Percentiles rank a stretch among this genome's conserved stretches.
Conservation (phyloP, 2,888 invertebrate genomes). For the Drosophila stalkeri region DNA sequence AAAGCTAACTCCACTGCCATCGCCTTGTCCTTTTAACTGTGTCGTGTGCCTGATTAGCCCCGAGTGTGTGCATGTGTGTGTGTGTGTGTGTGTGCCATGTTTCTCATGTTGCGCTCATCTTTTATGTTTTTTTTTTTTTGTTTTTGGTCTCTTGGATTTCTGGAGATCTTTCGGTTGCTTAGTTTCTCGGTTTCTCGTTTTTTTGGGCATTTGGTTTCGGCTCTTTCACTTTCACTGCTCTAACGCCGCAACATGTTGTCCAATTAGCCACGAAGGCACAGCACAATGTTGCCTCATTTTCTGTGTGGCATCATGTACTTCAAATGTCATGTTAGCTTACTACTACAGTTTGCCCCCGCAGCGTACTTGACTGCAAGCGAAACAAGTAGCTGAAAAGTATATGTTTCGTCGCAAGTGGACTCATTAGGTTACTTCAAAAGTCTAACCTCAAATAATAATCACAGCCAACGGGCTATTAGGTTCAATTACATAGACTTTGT, state of each 20-base stretch:
- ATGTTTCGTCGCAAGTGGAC: slow-evolving; percentile 47
- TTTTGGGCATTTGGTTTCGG: slow-evolving; percentile 20
- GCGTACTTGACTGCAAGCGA: slow-evolving; percentile 14
- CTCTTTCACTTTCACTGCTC: slow-evolving; percentile 45
- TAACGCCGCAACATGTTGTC: slow-evolving; percentile 55
- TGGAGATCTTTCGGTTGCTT: slow-evolving; percentile 7
- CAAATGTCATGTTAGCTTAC: slow-evolving; percentile 48
- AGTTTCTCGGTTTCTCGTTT: slow-evolving; percentile 2
- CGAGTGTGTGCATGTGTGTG: slow-evolving; percentile 39
- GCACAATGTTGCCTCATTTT: slow-evolving; percentile 24
- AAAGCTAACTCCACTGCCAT: slow-evolving; percentile 18
- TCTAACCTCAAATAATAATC: slow-evolving; percentile 40
- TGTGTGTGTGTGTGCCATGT: slow-evolving; percentile 41
- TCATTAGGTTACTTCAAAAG: slow-evolving; percentile 61
- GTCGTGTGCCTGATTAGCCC: slow-evolving; percentile 48
- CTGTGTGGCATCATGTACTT: slow-evolving; percentile 53
- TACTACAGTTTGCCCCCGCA: slow-evolving; percentile 14
- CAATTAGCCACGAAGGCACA: slow-evolving; percentile 60
- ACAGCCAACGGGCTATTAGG: slow-evolving; percentile 25
- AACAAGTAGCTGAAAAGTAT: slow-evolving; percentile 37
- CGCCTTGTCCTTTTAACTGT: slow-evolving; percentile 18
- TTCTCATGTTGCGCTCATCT: slow-evolving; percentile 43
- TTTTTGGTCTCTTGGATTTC: slow-evolving; percentile 33
- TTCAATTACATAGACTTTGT: slow-evolving; percentile 39
- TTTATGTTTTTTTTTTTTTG: no score